Evolutionary conservation across 1,140 invertebrate genomes (phyloP), one percentile per base, ranked within the genome.

Genomic region (Trichonephila inaurata): DNA sequence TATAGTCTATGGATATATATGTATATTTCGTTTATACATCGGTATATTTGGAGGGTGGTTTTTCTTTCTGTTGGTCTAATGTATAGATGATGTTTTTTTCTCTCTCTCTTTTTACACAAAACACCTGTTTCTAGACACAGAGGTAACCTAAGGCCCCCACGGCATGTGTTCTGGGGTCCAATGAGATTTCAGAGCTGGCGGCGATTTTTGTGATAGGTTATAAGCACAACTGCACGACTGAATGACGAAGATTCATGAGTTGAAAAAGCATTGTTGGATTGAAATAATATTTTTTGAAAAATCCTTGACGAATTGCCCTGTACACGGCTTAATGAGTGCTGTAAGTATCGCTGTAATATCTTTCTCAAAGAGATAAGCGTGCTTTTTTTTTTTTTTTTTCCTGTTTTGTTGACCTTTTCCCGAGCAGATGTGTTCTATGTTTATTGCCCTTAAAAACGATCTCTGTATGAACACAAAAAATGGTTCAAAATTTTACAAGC

Each of bases 1-100:
- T 92, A 86, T 88, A 89, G 58, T 51, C 18, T 85, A 92, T 81
- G 61, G 28, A 69, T 77, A 81, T 81, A 66, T 85, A 85, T 85
- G 58, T 91, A 91, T 91, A 89, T 72, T 85, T 89, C 88, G 88
- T n/a, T 89, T 89, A 69, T 89, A 58, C 33, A 69, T 28, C 14
- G 21, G 21, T 14, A 28, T 85, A 61, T 85, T 85, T 58, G 51
- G 40, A 51, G 44, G 62, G 44, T 51, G 62, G 66, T 72, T 72
- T 69, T 72, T 87, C 60, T 86, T 87, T 77, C 83, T 21, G n/a
- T 85, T 69, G 62, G 51, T 18, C 28, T 89, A 89, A 89, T 89
- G 66, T 91, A 72, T 89, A 44, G 28, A 44, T 28, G 44, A 24
- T 69, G 51, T 91, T 82, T 33, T 88, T 88, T 64, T 69, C 24